phyloP scores from a whole-genome alignment of 2,797 vertebrate species.

The Premnoplex brunnescens region DNA sequence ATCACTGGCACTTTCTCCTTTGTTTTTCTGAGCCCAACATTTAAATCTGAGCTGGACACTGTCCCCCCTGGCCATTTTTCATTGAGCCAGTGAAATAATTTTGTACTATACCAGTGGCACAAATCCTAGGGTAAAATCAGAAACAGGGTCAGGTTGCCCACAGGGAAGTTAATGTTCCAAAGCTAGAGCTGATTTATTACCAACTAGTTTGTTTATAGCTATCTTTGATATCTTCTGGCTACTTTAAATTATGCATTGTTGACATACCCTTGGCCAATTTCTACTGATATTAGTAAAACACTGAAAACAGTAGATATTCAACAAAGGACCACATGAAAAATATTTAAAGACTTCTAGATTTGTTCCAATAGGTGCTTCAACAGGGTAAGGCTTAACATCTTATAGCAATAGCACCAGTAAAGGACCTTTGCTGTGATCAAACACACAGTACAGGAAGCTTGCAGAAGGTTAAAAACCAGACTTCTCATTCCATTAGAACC shows the following conservation, averaged over 20 bases:
- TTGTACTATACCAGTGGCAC: neutral
- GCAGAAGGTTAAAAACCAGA: neutral
- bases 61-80: neutral
- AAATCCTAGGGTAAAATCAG: slow-evolving; percentile 12
- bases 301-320: neutral
- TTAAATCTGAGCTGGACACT: neutral
- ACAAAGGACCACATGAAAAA: neutral
- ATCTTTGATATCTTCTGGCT: neutral
- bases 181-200: neutral
- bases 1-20: neutral
- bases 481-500: neutral
- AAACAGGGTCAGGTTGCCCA: neutral
- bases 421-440: neutral
- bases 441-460: neutral
- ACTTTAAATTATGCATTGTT: neutral
- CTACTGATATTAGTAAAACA: neutral
- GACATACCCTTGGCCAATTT: neutral
- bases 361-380: neutral
- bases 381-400: neutral
- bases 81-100: neutral
- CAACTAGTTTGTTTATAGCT: neutral
- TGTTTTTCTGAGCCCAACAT: neutral
- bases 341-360: neutral
- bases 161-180: neutral
- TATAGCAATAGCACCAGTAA: neutral